Evolutionary conservation across 64 coral and sea anemone species (phyloP).

Genomic region (Cladopsammia gracilis): DNA sequence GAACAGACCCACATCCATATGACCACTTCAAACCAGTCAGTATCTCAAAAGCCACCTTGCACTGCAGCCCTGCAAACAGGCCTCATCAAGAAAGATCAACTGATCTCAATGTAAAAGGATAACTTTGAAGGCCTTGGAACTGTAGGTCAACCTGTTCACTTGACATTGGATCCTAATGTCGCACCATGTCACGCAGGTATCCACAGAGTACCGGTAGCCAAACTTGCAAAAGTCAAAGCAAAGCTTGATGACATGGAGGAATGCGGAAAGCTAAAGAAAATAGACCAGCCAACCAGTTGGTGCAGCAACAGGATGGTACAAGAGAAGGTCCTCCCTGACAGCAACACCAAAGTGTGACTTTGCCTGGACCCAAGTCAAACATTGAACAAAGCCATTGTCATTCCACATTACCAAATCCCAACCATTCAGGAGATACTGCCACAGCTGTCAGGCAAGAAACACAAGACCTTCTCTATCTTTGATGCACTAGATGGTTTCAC

Average conservation of each 20-base stretch:
- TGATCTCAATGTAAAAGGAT: constrained; percentile 19
- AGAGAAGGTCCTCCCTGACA: constrained; percentile 27
- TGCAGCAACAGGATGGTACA: constrained; percentile 35
- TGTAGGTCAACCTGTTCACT: no score
- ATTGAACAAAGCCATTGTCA: constrained; percentile 21
- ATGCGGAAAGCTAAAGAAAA: constrained; percentile 29
- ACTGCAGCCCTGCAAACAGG: constrained; percentile 1
- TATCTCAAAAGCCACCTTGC: no score
- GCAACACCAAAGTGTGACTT: constrained; percentile 15
- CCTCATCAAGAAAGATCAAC: constrained; percentile 21
- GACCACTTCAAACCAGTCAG: not conserved
- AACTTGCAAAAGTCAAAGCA: constrained; percentile 33
- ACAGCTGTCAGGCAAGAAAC: not conserved
- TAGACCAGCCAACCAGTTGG: constrained; percentile 44
- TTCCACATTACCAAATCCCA: not conserved
- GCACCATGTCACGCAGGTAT: no score
- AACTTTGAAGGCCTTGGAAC: not conserved
- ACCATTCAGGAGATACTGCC: not conserved
- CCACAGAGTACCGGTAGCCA: not conserved
- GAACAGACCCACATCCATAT: not conserved
- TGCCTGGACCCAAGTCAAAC: constrained; percentile 47
- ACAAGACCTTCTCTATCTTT: constrained; percentile 8
- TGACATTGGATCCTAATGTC: no score
- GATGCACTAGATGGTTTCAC: constrained; percentile 41
- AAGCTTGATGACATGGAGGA: not conserved